Evolutionary conservation across 2,888 invertebrate genomes (phyloP).

Genomic region (Xestia xanthographa): DNA sequence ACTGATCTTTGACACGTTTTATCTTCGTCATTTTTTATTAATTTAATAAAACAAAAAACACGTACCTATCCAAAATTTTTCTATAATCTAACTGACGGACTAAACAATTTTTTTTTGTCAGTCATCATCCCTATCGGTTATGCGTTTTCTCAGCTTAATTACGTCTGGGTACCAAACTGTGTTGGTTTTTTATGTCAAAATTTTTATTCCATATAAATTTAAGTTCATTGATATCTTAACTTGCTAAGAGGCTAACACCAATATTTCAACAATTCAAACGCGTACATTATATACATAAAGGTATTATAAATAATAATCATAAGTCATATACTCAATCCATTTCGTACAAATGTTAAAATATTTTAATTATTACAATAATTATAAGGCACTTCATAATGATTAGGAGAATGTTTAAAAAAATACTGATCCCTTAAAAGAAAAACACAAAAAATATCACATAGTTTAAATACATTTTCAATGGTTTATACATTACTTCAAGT

Average conservation of each 20-base stretch:
- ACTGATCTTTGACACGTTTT: too few relatives aligned
- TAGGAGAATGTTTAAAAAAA: constrained; percentile 35
- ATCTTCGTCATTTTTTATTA: too few relatives aligned
- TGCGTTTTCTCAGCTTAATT: background rate
- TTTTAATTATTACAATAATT: constrained; percentile 13
- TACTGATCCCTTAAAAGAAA: constrained; percentile 35
- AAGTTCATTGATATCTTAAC: constrained; percentile 9
- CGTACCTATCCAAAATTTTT: too few relatives aligned
- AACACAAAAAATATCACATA: constrained; percentile 45
- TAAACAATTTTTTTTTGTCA: too few relatives aligned
- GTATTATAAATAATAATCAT: constrained; percentile 24
- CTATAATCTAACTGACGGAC: too few relatives aligned
- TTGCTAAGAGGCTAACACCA: background rate
- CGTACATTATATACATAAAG: constrained; percentile 22
- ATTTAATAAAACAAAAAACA: too few relatives aligned
- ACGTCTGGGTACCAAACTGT: background rate
- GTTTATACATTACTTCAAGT: background rate
- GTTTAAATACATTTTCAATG: constrained; percentile 18
- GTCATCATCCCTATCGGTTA: too few relatives aligned
- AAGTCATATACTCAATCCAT: constrained; percentile 9
- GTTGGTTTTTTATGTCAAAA: background rate
- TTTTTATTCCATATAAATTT: constrained; percentile 12
- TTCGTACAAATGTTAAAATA: constrained; percentile 14
- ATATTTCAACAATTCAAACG: constrained; percentile 19
- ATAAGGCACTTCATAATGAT: constrained; percentile 52